Base-by-base conservation (phyloP, 1,140 invertebrate genomes). In the Littorina saxatilis region DNA sequence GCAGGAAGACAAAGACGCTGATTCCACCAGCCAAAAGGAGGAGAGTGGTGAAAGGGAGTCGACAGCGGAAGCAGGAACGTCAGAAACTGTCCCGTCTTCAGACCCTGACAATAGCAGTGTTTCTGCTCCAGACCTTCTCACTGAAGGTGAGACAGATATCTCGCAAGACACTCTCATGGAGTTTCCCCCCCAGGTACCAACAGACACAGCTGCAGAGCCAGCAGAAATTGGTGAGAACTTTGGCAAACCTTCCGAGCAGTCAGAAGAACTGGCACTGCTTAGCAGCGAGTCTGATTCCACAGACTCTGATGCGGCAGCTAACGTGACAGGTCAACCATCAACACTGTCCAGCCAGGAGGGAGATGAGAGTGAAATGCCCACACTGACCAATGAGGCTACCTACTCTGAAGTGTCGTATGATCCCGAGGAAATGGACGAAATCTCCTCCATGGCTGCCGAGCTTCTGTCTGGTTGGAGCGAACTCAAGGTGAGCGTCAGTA, bases 391-490 rank as follows among this genome's bases (percentile, higher is more conserved):
- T 37, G 66, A 68, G 35, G 66, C 66, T 2, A 68, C 66, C 13
- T 68, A 39, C 66, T 35, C 37, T 2, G 66, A 68, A 39, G 66
- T 68, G 9, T 68, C 66, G 17, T 29, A 29, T 39, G 66, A 68
- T 68, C 32, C 23, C 2, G 66, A 68, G 39, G 66, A 68, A 17
- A 79, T 81, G 47, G 83, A 84, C 47, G 83, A 84, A 23, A 76
- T 89, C 17, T 80, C 83, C 9, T 70, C 77, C 55, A 89, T 96
- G 23, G 95, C 96, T 11, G 92, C 92, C 23, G 94, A 94, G 85
- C 91, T 97, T 29, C 86, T 97, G 58, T 94, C 95, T 29, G 93
- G 94, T 66, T 98, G 97, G 97, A 94, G 95, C 5, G 95, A 94
- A 87, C 93, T 98, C 20, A 97, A 97, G 90, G 90, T 91, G 83